Base-by-base conservation (phyloP, 1,140 invertebrate genomes). In the Pseudomyrmex cubaensis region DNA sequence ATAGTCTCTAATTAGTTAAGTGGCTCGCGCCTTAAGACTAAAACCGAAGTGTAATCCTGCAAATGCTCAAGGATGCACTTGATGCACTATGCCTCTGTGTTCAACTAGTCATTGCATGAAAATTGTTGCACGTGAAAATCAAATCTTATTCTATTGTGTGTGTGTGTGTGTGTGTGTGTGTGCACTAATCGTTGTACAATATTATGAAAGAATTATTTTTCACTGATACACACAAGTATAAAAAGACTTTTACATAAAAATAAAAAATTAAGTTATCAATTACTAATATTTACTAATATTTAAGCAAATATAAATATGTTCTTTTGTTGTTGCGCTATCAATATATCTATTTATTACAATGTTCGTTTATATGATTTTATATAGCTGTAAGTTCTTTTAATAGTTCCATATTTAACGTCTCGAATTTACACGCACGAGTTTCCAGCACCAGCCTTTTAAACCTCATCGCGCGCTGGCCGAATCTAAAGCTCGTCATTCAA, bases 1-100 rank as follows among this genome's bases (percentile, higher is more conserved):
- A 93, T 94, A 84, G 88, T 83, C 72, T 84, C 90, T 93, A 94
- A 94, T 94, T 93, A 93, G 92, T 93, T 86, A 90, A 94, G 93
- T 93, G 90, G 91, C 87, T 88, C 76, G 50, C 17, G 54, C 72
- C 76, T 72, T 46, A 76, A 77, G 46, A 57, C 76, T 82, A 64
- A 70, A 35, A 20, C 17, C 52, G 20, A 48, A 59, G n/a, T 44
- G 54, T 46, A 80, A 72, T 80, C n/a, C 66, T 35, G 56, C 66
- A 35, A 80, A 48, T 2, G 22, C n/a, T 72, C 66, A 56, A 80
- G 76, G 44, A 61, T 54, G 5, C 35, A 20, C 66, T 80, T 10
- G 12, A 61, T 15, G 54, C 22, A 70, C n/a, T n/a, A 70, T 35
- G 35, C 12, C 44, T 61, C 35, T 44, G 54, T 9, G 12, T 25